Percentiles rank a stretch among this genome's conserved stretches.
phyloP scores from a whole-genome alignment of 2,797 vertebrate species.

The Florisuga fusca region DNA sequence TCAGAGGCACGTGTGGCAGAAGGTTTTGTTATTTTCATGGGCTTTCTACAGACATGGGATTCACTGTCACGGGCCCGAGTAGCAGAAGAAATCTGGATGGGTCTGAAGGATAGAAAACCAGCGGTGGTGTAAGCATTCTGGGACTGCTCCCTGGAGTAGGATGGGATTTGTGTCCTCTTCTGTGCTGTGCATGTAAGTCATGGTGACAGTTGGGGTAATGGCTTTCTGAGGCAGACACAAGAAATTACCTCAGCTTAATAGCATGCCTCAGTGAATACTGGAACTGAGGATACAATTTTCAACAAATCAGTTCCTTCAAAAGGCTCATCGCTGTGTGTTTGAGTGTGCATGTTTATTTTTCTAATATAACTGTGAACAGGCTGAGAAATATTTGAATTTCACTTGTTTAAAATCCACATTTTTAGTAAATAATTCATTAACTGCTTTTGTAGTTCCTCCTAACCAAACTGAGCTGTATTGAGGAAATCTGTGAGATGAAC shows the following conservation, averaged over 20 bases:
- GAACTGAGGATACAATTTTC: not conserved
- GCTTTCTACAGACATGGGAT: not conserved
- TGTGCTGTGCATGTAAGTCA: accelerated
- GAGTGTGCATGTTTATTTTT: not conserved
- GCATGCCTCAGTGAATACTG: not conserved
- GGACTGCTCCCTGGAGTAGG: not conserved
- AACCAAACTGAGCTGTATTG: not conserved
- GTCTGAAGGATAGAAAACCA: not conserved
- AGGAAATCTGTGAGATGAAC: not conserved
- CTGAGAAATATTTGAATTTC: not conserved
- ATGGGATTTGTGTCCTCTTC: not conserved
- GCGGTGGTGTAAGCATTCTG: not conserved
- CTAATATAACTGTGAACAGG: not conserved
- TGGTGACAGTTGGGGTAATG: not conserved
- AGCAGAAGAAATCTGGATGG: not conserved
- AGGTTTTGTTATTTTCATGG: not conserved
- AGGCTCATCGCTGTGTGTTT: not conserved
- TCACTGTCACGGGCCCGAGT: not conserved
- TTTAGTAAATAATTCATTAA: not conserved
- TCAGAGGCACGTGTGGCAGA: accelerated
- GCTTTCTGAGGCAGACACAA: not conserved
- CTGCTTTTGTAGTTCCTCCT: not conserved
- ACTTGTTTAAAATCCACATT: not conserved
- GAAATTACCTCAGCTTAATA: not conserved
- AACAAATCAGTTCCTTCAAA: not conserved